A percentile compares a stretch with the other conserved stretches of the same genome.
phyloP scores from a whole-genome alignment of 1,140 invertebrate genomes.

The Cylas formicarius region DNA sequence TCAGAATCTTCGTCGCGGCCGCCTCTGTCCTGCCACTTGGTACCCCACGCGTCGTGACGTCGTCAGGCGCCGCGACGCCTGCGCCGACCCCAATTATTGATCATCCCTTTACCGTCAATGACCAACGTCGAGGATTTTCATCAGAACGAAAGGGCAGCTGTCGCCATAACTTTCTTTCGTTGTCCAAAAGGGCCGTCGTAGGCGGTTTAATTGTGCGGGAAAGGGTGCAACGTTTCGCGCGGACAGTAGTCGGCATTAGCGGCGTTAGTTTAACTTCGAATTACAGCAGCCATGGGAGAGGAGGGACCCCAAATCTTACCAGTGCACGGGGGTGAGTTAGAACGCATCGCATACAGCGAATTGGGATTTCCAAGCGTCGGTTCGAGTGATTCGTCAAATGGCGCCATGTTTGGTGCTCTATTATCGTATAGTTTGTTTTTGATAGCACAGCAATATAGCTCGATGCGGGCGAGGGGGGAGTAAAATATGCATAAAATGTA shows the following conservation, averaged over 20 bases:
- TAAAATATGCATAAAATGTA: no score
- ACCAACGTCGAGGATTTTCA: conserved; percentile 8
- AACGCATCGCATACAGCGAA: background rate
- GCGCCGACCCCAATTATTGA: conserved; percentile 29
- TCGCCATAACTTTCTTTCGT: background rate
- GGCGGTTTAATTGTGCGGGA: no score
- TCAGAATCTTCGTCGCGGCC: no score
- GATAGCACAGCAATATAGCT: no score
- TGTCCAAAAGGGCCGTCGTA: conserved; percentile 3
- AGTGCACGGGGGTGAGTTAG: conserved; percentile 18
- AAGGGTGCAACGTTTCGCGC: no score
- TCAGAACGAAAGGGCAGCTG: background rate
- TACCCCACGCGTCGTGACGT: conserved; percentile 22
- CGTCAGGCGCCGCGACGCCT: conserved; percentile 23
- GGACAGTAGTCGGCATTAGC: no score
- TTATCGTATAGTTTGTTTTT: no score
- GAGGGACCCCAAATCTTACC: conserved; percentile 21
- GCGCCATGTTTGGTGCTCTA: background rate
- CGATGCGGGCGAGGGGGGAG: no score
- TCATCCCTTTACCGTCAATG: conserved; percentile 13
- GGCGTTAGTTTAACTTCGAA: no score
- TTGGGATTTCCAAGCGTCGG: background rate
- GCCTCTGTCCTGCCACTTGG: no score
- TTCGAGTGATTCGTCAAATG: background rate
- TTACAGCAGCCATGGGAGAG: no score